phyloP scores from a whole-genome alignment of 1,140 invertebrate species.

The Metopolophium dirhodum region DNA sequence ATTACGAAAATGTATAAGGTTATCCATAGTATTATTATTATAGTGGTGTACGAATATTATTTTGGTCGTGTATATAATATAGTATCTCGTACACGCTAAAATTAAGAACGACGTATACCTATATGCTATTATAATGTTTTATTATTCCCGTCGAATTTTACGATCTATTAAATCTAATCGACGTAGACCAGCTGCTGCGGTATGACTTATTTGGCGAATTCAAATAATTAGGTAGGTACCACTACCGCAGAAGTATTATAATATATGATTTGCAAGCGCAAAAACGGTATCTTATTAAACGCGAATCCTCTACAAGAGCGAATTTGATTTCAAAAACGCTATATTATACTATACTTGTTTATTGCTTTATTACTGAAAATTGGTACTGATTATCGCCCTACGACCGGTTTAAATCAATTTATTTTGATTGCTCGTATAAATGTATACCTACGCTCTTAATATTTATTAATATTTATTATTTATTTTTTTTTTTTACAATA shows the following conservation, averaged over 20 bases:
- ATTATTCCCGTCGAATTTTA: not conserved
- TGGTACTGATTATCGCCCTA: not conserved
- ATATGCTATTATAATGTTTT: not conserved
- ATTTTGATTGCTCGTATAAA: slow-evolving; percentile 1
- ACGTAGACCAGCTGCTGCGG: not conserved
- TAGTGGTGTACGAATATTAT: not conserved
- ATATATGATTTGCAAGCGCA: not conserved
- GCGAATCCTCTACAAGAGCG: not conserved
- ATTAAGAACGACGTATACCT: not conserved
- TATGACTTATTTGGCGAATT: not conserved
- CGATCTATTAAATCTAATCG: slow-evolving; percentile 10
- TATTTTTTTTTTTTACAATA: not conserved
- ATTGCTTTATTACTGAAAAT: slow-evolving; percentile 36
- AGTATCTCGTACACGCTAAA: not conserved
- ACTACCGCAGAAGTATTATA: not conserved
- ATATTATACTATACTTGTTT: not conserved
- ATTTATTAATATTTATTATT: not conserved
- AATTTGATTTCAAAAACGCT: not conserved
- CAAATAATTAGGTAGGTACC: not conserved
- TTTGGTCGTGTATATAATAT: not conserved
- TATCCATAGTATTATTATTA: not conserved
- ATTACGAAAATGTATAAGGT: not conserved
- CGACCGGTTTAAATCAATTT: slow-evolving; percentile 36
- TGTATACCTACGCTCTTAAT: not conserved
- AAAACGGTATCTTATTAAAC: not conserved